Percentiles rank a stretch among this genome's conserved stretches.
phyloP scores from a whole-genome alignment of 1,140 invertebrate genomes.

The Metopolophium dirhodum region DNA sequence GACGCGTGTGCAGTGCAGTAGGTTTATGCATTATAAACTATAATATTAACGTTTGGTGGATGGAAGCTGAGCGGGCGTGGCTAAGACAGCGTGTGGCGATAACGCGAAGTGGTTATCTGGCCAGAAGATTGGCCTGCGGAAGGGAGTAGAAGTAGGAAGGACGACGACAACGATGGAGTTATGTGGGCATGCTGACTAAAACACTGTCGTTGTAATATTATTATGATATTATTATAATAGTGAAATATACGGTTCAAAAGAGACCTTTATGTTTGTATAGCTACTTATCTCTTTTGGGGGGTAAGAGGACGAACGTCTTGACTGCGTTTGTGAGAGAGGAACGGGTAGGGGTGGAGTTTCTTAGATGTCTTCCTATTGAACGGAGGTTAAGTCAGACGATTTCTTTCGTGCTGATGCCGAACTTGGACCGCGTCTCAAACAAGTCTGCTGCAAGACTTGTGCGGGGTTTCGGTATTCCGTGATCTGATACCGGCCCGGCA shows the following conservation, averaged over 20 bases:
- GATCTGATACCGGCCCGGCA: background rate
- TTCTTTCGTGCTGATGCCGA: background rate
- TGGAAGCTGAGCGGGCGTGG: background rate
- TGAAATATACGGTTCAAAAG: constrained; percentile 7
- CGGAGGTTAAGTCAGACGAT: background rate
- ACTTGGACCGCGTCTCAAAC: background rate
- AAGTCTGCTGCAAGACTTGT: background rate
- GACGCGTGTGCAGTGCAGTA: background rate
- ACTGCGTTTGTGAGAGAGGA: background rate
- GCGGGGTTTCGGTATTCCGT: background rate
- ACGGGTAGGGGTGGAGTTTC: background rate
- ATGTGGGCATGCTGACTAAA: background rate
- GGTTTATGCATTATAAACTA: background rate
- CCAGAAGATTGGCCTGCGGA: background rate
- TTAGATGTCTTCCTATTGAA: background rate
- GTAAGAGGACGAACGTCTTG: background rate
- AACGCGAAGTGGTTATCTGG: constrained; percentile 33
- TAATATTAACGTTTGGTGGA: background rate
- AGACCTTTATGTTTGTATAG: background rate
- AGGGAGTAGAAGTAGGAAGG: background rate
- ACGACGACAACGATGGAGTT: background rate
- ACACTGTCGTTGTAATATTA: background rate
- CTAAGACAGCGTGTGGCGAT: background rate
- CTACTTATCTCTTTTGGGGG: background rate
- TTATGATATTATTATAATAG: constrained; percentile 5